These are phyloP conservation scores for Xenus cinereus DNA, from an alignment of 2,113 vertebrate species.

Conservation along the genomic window DNA sequence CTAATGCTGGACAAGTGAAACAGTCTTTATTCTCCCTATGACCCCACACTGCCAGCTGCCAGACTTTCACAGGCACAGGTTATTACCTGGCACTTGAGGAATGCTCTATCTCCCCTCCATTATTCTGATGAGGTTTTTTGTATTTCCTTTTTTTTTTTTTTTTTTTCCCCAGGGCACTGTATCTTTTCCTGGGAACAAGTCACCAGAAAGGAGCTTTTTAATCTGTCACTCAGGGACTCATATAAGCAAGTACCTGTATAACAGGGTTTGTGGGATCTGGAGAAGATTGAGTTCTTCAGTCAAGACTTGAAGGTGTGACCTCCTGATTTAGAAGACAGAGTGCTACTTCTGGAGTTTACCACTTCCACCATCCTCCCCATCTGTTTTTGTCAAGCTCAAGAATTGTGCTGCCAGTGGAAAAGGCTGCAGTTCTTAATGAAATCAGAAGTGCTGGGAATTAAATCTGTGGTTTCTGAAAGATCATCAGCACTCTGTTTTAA, in stretches of 20 bases:
- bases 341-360: slow-evolving; percentile 63
- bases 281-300: slow-evolving; percentile 63
- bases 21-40: not conserved
- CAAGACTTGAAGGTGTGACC: slow-evolving; percentile 62
- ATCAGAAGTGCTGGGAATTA: slow-evolving; percentile 62
- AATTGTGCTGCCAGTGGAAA: slow-evolving; percentile 52
- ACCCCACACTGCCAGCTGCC: not conserved
- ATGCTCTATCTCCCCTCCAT: slow-evolving; percentile 11
- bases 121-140: slow-evolving; percentile 48
- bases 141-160: not conserved
- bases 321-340: slow-evolving; percentile 66
- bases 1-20: not conserved
- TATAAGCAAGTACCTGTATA: slow-evolving; percentile 57
- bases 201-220: slow-evolving; percentile 45
- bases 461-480: slow-evolving; percentile 56
- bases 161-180: not conserved
- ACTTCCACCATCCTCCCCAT: slow-evolving; percentile 56
- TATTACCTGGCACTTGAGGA: slow-evolving; percentile 41
- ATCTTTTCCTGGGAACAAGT: slow-evolving; percentile 40
- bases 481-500: slow-evolving; percentile 40
- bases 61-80: not conserved
- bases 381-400: slow-evolving; percentile 64
- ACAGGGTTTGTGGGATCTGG: slow-evolving; percentile 55
- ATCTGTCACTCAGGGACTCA: slow-evolving; percentile 53
- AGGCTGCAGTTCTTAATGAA: slow-evolving; percentile 55